Evolutionary conservation across 2,888 invertebrate species (phyloP).

Genomic region (Phaedon cochleariae): DNA sequence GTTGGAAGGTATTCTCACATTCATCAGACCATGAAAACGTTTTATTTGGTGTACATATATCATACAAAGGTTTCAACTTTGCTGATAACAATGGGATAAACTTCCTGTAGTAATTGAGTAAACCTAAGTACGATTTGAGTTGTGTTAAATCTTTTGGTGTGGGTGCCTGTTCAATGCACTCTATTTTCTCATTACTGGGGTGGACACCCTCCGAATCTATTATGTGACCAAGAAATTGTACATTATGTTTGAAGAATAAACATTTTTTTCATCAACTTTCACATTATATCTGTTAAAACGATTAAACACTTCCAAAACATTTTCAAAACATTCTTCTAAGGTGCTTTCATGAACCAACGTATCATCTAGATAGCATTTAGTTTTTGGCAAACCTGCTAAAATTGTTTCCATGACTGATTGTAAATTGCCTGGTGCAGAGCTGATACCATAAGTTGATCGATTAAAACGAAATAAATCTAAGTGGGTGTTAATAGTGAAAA

Average conservation of each 20-base stretch:
- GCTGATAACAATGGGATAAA: background rate
- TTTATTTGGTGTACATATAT: background rate
- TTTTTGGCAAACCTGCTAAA: background rate
- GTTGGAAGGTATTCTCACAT: background rate
- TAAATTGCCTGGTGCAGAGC: slow-evolving; percentile 15
- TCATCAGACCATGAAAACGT: background rate
- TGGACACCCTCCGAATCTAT: background rate
- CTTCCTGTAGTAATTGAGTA: background rate
- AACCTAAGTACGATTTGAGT: background rate
- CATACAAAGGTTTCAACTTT: background rate
- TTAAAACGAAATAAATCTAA: too few species aligned
- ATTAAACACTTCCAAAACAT: background rate
- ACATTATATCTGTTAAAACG: background rate
- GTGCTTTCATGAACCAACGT: background rate
- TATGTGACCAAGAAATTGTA: slow-evolving; percentile 2
- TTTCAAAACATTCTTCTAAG: background rate
- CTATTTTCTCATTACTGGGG: slow-evolving; percentile 10
- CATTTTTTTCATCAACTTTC: background rate
- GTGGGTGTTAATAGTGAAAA: too few species aligned
- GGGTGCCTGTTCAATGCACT: slow-evolving; percentile 4
- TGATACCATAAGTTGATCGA: too few species aligned
- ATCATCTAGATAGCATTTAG: slow-evolving; percentile 12
- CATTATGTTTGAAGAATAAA: background rate
- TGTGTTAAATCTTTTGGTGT: background rate
- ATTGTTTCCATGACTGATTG: slow-evolving; percentile 9